phyloP scores from a whole-genome alignment of 2,113 vertebrate species.

The Sinosuthora webbiana region DNA sequence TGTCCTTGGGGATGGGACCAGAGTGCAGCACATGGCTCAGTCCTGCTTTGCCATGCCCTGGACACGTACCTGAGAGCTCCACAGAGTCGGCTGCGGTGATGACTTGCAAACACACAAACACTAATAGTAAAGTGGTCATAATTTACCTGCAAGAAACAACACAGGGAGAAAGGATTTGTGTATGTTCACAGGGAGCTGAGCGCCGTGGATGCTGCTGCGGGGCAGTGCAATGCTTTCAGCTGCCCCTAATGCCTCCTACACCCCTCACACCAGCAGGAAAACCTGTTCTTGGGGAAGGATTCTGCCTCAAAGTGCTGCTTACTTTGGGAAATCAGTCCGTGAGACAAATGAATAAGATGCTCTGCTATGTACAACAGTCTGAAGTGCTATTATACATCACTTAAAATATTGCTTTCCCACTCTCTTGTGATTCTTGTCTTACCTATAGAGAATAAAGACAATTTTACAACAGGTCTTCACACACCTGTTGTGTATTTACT shows the following conservation, averaged over 20 bases:
- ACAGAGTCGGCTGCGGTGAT: conserved; percentile 72
- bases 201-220: neutral
- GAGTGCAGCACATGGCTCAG: neutral
- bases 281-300: neutral
- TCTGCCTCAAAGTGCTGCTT: neutral
- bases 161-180: conserved; percentile 21
- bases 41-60: neutral
- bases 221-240: neutral
- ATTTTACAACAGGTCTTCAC: neutral
- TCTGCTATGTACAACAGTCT: neutral
- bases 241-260: neutral
- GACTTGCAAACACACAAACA: conserved; percentile 79
- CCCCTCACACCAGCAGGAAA: neutral
- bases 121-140: conserved; percentile 84
- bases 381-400: neutral
- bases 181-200: neutral
- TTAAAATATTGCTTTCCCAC: neutral
- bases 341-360: neutral
- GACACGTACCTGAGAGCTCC: conserved; percentile 76
- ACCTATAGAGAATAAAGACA: neutral
- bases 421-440: neutral
- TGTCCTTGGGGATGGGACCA: fast-evolving
- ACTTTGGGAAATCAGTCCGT: neutral
- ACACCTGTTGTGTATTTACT: neutral
- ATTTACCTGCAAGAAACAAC: conserved; percentile 79